Evolutionary conservation across 2,113 vertebrate genomes (phyloP).

Genomic region (Dryoscopus gambensis): DNA sequence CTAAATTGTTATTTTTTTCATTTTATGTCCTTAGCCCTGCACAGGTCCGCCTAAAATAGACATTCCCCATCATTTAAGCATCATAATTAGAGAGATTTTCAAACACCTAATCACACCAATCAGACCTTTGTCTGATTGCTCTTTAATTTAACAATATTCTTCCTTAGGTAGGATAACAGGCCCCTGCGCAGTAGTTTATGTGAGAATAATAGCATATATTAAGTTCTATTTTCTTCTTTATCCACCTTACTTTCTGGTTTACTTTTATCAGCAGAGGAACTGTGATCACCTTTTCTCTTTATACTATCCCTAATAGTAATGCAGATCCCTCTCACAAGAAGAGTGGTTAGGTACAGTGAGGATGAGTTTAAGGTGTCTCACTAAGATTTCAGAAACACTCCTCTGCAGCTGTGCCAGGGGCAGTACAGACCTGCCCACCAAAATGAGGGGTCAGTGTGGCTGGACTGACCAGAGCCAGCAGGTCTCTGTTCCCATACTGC

Average conservation of each 20-base stretch:
- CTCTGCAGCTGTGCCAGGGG: neutral
- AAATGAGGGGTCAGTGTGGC: neutral
- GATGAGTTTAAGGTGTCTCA: neutral
- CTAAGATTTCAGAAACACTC: neutral
- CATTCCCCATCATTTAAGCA: neutral
- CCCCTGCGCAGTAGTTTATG: neutral
- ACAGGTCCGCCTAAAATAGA: neutral
- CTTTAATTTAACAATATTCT: neutral
- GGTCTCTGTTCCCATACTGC: neutral
- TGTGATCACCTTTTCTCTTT: neutral
- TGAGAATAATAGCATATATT: neutral
- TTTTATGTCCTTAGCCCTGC: neutral
- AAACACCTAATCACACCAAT: neutral
- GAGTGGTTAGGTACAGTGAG: neutral
- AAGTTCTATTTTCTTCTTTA: neutral
- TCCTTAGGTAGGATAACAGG: neutral
- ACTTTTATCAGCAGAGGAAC: neutral
- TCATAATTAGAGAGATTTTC: neutral
- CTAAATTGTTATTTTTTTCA: neutral
- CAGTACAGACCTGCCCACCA: rapidly evolving
- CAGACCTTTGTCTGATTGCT: neutral
- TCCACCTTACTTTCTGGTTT: neutral
- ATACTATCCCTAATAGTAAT: neutral
- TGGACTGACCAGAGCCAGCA: neutral
- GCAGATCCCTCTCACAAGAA: neutral